Percentiles rank a stretch among this genome's conserved stretches.
These are phyloP conservation scores for Agapornis roseicollis DNA, from an alignment of 2,113 vertebrate genomes.

Conservation along the genomic window DNA sequence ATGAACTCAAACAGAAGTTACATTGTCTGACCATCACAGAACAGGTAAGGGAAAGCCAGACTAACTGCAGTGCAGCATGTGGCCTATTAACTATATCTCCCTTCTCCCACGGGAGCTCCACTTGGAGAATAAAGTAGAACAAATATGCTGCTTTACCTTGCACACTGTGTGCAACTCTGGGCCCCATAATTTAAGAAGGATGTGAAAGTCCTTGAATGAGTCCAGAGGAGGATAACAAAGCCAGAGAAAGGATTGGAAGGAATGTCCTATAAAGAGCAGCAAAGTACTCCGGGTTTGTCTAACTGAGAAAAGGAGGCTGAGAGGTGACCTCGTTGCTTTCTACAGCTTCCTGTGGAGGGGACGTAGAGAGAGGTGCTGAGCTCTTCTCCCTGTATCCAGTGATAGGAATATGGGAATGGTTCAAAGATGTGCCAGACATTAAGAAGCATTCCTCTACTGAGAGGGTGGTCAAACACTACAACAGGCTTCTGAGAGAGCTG, in stretches of 20 bases:
- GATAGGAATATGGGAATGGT: fast-evolving
- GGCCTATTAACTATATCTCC: not conserved
- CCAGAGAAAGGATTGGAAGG: not conserved
- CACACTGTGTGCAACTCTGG: not conserved
- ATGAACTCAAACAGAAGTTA: not conserved
- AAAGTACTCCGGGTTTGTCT: not conserved
- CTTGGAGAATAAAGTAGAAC: not conserved
- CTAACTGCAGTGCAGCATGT: not conserved
- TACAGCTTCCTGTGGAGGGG: not conserved
- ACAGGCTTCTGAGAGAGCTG: not conserved
- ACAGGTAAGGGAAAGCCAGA: not conserved
- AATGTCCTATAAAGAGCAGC: not conserved
- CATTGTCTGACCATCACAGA: not conserved
- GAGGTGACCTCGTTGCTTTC: not conserved
- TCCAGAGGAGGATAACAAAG: not conserved
- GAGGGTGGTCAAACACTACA: not conserved
- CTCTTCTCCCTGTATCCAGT: not conserved
- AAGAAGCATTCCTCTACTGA: not conserved
- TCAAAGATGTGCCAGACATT: not conserved
- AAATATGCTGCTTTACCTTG: not conserved
- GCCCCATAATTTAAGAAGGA: not conserved
- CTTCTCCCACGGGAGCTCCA: not conserved
- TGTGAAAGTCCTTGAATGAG: not conserved
- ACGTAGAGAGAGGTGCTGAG: not conserved
- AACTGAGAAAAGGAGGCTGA: not conserved